phyloP scores from a whole-genome alignment of 2,888 invertebrate species.

The Gymnocheta viridis region DNA sequence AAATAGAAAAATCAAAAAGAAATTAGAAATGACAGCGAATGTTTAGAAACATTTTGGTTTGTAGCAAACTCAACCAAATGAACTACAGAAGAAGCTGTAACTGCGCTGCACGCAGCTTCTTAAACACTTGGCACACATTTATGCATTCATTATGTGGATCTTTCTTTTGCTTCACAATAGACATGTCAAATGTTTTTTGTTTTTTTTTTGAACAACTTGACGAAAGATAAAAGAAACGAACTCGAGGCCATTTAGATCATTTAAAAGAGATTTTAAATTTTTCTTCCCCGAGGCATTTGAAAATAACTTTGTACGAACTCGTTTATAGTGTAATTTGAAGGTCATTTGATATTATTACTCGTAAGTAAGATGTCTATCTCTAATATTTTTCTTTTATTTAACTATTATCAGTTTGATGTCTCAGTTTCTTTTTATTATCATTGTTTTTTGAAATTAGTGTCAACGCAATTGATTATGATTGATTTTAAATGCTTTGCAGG shows the following conservation, averaged over 20 bases:
- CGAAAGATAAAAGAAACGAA: conserved; percentile 8
- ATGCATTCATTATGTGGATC: conserved; percentile 29
- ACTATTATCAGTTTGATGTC: no score
- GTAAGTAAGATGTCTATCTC: no score
- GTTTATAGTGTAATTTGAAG: conserved; percentile 74
- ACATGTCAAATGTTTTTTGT: conserved; percentile 73
- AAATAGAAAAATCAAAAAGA: conserved; percentile 28
- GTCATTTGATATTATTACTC: no score
- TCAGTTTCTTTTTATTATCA: not conserved
- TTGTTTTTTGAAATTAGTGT: conserved; percentile 27
- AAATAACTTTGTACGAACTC: not conserved
- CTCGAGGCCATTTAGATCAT: conserved; percentile 77
- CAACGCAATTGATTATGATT: conserved; percentile 74
- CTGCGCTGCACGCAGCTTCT: conserved; percentile 35
- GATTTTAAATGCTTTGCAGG: conserved; percentile 80
- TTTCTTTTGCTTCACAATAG: conserved; percentile 72
- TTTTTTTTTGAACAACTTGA: conserved; percentile 38
- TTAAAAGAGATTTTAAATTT: conserved; percentile 75
- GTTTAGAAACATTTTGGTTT: conserved; percentile 78
- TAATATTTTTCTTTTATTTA: no score
- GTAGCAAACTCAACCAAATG: conserved; percentile 13
- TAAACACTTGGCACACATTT: conserved; percentile 54
- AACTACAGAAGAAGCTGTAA: conserved; percentile 42
- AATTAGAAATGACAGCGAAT: conserved; percentile 68
- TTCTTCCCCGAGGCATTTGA: conserved; percentile 41